Evolutionary conservation across 2,888 invertebrate genomes (phyloP).

Genomic region (Pyrocoelia pectoralis): DNA sequence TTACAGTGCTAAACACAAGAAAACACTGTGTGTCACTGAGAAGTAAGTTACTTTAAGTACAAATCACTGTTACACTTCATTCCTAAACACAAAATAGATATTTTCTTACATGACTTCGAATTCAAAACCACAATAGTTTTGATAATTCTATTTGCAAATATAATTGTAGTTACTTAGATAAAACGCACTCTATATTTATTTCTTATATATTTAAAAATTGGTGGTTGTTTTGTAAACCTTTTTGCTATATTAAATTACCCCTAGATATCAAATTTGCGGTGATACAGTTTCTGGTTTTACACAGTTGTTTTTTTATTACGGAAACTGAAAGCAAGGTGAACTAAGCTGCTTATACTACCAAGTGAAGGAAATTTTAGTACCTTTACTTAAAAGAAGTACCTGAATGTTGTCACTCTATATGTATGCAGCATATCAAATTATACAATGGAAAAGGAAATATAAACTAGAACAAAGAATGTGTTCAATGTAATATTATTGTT

Average conservation of each 20-base stretch:
- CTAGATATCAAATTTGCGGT: slow-evolving; percentile 57
- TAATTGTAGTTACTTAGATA: neutral
- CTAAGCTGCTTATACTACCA: slow-evolving; percentile 16
- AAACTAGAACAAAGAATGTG: slow-evolving; percentile 4
- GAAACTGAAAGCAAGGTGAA: slow-evolving; percentile 33
- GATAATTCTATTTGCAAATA: slow-evolving; percentile 39
- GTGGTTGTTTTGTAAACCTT: slow-evolving; percentile 42
- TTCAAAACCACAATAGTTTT: slow-evolving; percentile 55
- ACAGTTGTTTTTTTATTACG: slow-evolving; percentile 20
- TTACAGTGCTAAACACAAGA: slow-evolving; percentile 39
- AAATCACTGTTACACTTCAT: slow-evolving; percentile 58
- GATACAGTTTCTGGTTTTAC: slow-evolving; percentile 38
- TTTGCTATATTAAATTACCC: slow-evolving; percentile 53
- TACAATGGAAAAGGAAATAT: slow-evolving; percentile 25
- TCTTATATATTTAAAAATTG: slow-evolving; percentile 46
- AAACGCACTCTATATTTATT: slow-evolving; percentile 51
- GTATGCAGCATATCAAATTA: slow-evolving; percentile 45
- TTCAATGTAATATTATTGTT: slow-evolving; percentile 2
- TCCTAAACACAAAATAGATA: slow-evolving; percentile 59
- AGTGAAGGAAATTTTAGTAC: slow-evolving; percentile 13
- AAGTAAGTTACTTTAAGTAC: slow-evolving; percentile 55
- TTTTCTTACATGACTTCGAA: slow-evolving; percentile 56
- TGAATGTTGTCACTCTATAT: slow-evolving; percentile 43
- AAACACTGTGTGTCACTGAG: slow-evolving; percentile 38
- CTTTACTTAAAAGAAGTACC: slow-evolving; percentile 18